phyloP scores from a whole-genome alignment of 2,113 vertebrate genomes.

The Pelvicachromis taeniatus region DNA sequence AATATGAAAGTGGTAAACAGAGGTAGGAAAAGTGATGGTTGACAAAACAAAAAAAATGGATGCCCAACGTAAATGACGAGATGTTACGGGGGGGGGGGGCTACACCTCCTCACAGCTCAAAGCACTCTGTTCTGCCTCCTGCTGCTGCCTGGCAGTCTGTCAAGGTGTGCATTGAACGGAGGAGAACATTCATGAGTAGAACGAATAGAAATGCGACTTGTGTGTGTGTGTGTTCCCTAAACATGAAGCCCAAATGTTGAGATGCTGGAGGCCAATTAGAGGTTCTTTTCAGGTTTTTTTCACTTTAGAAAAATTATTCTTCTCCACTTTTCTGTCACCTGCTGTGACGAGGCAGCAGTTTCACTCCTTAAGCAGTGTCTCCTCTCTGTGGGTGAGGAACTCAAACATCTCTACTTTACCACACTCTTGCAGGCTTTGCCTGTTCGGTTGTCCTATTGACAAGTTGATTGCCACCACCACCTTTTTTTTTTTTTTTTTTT shows the following conservation, averaged over 20 bases:
- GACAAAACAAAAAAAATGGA: background rate
- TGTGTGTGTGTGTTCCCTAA: background rate
- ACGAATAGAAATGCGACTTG: background rate
- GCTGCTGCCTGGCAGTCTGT: background rate
- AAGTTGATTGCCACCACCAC: background rate
- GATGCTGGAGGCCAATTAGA: background rate
- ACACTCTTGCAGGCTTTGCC: background rate
- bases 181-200: background rate
- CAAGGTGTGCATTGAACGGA: background rate
- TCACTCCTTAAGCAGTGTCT: background rate
- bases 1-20: background rate
- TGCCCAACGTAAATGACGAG: background rate
- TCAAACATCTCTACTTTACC: background rate
- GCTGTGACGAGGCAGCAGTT: conserved; percentile 6
- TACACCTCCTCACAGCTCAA: background rate
- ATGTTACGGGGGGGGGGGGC: background rate
- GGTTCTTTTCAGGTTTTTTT: background rate
- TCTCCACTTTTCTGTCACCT: background rate
- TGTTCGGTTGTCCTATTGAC: background rate
- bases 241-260: background rate
- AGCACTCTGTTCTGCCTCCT: background rate
- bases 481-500: background rate
- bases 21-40: background rate
- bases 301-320: background rate
- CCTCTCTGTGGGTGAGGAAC: background rate